Evolutionary conservation across 1,140 invertebrate species (phyloP), one percentile per base, ranked within the genome.

Genomic region (Chironomus striatipennis): DNA sequence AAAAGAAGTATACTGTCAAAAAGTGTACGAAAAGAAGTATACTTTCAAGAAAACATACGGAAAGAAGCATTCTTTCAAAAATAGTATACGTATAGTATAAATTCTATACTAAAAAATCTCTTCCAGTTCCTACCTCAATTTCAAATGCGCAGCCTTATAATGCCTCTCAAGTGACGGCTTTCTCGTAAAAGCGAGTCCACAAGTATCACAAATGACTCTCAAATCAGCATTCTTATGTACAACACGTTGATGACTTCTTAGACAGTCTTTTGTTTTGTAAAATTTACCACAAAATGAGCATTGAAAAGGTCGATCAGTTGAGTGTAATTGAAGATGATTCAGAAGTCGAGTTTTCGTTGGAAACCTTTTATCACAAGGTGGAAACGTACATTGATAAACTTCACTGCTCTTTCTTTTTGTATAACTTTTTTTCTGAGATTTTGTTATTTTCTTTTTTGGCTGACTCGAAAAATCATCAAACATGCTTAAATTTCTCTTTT

Each of bases 271-370:
- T 0, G 47, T 57, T 57, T 57, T 57, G n/a, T 57, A 57, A 57
- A 57, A 57, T 57, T 57, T 57, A n/a, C 47, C 47, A 57, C 47
- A 57, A 57, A 57, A 57, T 57, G 47, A 57, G 15, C 47, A 57
- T 15, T 57, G 47, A 15, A n/a, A 57, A 15, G 47, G 47, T 57
- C 47, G 12, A 4, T 57, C 12, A 12, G 12, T 57, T 12, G 47
- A 57, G 12, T 57, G 47, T 1, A 57, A 15, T n/a, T 57, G 47
- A n/a, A 57, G n/a, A 57, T 57, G 47, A 57, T 57, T 57, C 1
- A 57, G n/a, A n/a, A 57, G n/a, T 57, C 47, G 12, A n/a, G 47
- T 57, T 15, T 57, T 57, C 15, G 47, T 57, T 57, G 47, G 47
- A 57, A 57, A 57, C 5, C 47, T 12, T 57, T 15, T 57, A 15